Conservation (phyloP, 2,113 vertebrate species). For the Salvator merianae region DNA sequence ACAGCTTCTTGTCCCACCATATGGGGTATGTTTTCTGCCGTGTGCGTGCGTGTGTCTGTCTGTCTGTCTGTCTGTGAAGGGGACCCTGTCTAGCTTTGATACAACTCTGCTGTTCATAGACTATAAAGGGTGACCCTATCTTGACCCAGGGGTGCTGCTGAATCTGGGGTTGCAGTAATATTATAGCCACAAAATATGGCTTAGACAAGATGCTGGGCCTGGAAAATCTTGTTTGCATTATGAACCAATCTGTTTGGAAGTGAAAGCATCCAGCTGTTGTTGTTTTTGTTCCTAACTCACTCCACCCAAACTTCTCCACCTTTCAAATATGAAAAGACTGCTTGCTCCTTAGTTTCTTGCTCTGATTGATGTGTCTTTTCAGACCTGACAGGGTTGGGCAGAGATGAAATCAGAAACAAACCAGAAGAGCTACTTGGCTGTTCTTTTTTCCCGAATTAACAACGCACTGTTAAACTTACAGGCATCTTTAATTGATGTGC, state of each 20-base stretch:
- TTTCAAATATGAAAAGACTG: conserved; percentile 7
- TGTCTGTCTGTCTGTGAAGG: too few relatives aligned
- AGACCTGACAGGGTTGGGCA: not conserved
- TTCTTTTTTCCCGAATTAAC: conserved; percentile 7
- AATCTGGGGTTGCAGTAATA: not conserved
- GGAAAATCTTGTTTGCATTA: conserved; percentile 17
- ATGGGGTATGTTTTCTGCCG: not conserved
- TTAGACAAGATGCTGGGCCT: not conserved
- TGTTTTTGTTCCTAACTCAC: not conserved
- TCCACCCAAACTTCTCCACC: not conserved
- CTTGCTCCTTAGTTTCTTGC: not conserved
- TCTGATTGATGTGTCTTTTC: conserved; percentile 24
- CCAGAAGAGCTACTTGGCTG: not conserved
- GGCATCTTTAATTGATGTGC: conserved; percentile 9
- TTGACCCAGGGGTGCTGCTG: not conserved
- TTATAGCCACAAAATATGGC: not conserved
- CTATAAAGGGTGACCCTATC: not conserved
- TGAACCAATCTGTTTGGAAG: not conserved
- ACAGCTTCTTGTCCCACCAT: not conserved
- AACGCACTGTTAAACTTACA: not conserved
- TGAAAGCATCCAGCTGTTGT: not conserved
- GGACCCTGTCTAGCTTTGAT: not conserved
- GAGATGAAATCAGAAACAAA: conserved; percentile 33
- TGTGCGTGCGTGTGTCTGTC: too few relatives aligned
- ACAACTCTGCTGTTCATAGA: not conserved